A percentile compares a stretch with the other conserved stretches of the same genome.
Evolutionary conservation across 2,113 vertebrate species (phyloP).

Genomic region (Psephotus haematonotus): DNA sequence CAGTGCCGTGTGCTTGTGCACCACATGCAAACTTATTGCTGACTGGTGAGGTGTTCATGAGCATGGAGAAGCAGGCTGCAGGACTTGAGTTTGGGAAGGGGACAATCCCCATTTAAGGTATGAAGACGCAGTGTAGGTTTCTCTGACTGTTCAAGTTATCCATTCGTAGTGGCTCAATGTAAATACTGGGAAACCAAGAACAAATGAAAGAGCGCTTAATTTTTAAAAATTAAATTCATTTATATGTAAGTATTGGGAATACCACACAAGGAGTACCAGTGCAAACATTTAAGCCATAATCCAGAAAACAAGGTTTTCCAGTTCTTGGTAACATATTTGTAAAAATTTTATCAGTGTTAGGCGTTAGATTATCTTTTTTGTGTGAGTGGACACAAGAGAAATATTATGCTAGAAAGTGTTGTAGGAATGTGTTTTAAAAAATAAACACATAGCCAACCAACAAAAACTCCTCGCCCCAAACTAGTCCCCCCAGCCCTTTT

Average conservation of each 20-base stretch:
- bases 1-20: neutral
- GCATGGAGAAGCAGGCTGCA: neutral
- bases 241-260: neutral
- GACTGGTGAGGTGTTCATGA: neutral
- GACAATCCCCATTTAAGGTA: neutral
- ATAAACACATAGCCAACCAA: neutral
- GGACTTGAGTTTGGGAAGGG: too few relatives aligned
- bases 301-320: neutral
- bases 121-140: neutral
- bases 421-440: neutral
- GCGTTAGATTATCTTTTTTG: neutral
- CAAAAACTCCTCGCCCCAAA: neutral
- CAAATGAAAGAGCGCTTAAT: neutral
- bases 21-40: fast-evolving
- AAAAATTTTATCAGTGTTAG: neutral
- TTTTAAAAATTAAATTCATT: neutral
- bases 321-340: neutral
- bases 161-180: neutral
- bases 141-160: neutral
- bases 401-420: neutral
- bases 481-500: neutral
- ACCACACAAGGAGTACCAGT: neutral
- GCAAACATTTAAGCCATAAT: neutral
- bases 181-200: neutral
- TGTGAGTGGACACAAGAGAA: neutral